These are phyloP conservation scores for Mimachlamys varia DNA, from an alignment of 2,888 invertebrate species.

Conservation along the genomic window DNA sequence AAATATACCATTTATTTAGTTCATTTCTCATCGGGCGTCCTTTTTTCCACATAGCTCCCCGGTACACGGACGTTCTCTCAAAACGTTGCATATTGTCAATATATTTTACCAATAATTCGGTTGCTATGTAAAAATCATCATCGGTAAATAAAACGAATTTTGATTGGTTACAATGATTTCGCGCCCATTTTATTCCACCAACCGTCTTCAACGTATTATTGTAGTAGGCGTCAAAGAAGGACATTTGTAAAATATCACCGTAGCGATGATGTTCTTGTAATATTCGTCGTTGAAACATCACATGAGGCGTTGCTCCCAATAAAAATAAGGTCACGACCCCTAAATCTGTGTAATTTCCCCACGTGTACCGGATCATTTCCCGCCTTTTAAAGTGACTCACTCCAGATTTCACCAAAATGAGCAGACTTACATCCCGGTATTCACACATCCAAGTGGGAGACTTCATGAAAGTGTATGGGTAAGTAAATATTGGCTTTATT, in stretches of 20 bases:
- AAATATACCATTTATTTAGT: neutral
- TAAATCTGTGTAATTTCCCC: neutral
- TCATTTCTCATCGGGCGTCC: neutral
- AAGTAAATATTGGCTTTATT: neutral
- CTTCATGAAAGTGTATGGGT: neutral
- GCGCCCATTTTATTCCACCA: slow-evolving; percentile 23
- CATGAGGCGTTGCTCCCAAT: neutral
- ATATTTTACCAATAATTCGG: neutral
- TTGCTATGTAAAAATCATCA: neutral
- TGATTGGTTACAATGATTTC: slow-evolving; percentile 33
- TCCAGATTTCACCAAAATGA: neutral
- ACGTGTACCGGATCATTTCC: slow-evolving; percentile 12
- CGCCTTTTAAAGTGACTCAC: neutral
- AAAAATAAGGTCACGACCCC: neutral
- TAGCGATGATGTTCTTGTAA: neutral
- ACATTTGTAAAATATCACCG: neutral
- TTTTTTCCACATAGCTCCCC: neutral
- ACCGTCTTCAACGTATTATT: slow-evolving; percentile 1
- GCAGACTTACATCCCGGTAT: neutral
- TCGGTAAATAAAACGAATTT: neutral
- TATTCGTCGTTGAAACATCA: slow-evolving; percentile 13
- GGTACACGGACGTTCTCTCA: neutral
- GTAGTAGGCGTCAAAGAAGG: slow-evolving; percentile 7
- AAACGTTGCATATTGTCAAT: neutral
- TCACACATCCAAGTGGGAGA: slow-evolving; percentile 28